Conservation (phyloP, 1,140 invertebrate genomes). For the Nephila pilipes region DNA sequence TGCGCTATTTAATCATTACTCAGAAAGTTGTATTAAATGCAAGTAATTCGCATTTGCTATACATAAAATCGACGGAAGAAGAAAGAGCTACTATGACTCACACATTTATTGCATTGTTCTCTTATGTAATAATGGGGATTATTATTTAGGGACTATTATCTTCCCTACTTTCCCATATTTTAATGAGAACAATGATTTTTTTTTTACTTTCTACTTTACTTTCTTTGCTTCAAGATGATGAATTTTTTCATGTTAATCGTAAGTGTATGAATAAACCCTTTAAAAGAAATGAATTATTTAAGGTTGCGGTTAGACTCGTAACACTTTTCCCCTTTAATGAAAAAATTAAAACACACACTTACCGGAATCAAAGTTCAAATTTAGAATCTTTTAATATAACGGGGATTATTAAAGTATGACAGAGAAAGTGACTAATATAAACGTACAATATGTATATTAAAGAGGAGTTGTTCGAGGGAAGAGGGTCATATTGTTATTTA, state of each 20-base stretch:
- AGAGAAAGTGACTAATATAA: no score
- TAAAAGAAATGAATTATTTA: not conserved
- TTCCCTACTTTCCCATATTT: not conserved
- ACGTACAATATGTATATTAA: no score
- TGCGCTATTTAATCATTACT: not conserved
- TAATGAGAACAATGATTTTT: not conserved
- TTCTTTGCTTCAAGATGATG: not conserved
- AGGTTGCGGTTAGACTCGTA: not conserved
- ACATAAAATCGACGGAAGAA: not conserved
- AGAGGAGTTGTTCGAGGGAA: no score
- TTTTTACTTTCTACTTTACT: not conserved
- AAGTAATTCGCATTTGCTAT: not conserved
- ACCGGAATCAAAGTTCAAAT: no score
- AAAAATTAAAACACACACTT: not conserved
- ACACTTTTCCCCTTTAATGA: not conserved
- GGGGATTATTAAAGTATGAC: no score
- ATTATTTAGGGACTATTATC: not conserved
- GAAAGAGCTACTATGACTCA: not conserved
- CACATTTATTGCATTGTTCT: not conserved
- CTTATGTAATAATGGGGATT: not conserved
- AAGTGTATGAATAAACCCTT: not conserved
- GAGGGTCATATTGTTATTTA: no score
- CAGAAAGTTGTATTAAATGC: not conserved
- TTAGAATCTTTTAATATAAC: no score
- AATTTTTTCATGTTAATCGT: no score